phyloP scores from a whole-genome alignment of 2,888 invertebrate genomes.

The Salticus scenicus region DNA sequence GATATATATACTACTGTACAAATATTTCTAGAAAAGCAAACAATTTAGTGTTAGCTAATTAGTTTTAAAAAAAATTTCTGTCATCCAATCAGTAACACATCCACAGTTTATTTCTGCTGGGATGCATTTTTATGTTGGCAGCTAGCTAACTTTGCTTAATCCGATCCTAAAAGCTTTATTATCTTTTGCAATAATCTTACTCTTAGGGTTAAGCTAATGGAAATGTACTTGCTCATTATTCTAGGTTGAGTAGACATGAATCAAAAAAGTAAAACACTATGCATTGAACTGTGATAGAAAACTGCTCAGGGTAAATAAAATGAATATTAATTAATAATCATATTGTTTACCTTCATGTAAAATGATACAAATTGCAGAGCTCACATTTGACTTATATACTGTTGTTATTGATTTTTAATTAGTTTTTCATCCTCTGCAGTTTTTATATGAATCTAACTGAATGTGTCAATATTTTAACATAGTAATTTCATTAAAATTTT shows the following conservation, averaged over 20 bases:
- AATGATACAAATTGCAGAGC: neutral
- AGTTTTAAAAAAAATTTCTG: no score
- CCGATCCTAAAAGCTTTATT: neutral
- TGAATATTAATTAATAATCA: neutral
- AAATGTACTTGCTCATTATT: neutral
- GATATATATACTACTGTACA: neutral
- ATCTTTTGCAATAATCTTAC: neutral
- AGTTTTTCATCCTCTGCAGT: no score
- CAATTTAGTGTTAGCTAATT: no score
- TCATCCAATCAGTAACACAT: no score
- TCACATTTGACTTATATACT: no score
- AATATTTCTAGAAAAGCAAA: neutral
- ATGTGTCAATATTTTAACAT: no score
- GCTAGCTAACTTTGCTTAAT: neutral
- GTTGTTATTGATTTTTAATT: no score
- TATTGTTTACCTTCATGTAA: neutral
- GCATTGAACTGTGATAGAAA: slow-evolving; percentile 49
- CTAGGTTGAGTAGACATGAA: neutral
- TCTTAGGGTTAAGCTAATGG: neutral
- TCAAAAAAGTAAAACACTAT: slow-evolving; percentile 5
- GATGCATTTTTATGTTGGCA: neutral
- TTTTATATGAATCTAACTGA: no score
- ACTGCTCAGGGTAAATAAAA: slow-evolving; percentile 38
- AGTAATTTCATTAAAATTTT: no score
- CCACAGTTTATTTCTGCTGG: no score